Conservation (phyloP, 2,888 invertebrate species). For the Mamestra brassicae region DNA sequence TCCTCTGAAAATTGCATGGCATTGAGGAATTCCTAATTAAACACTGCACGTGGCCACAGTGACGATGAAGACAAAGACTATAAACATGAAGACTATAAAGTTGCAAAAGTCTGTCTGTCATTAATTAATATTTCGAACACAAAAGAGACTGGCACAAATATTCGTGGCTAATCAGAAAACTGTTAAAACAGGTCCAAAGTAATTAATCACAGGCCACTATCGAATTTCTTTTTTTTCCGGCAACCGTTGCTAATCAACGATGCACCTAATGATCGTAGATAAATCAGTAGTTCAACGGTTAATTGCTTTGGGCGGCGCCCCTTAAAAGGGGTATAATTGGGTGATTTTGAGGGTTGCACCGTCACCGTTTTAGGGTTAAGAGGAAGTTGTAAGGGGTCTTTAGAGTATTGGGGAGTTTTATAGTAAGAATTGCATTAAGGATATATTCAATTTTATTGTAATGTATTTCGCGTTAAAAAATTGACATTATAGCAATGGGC, state of each 20-base stretch:
- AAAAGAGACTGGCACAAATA: conserved; percentile 18
- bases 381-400: conserved; percentile 63
- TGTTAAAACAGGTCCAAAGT: conserved; percentile 54
- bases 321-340: conserved; percentile 88
- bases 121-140: conserved; percentile 1
- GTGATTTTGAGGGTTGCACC: conserved; percentile 85
- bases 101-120: background rate
- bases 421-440: conserved; percentile 27
- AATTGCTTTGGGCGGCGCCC: conserved; percentile 84
- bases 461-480: background rate
- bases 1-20: too few relatives aligned
- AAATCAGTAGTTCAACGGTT: conserved; percentile 85
- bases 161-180: conserved; percentile 46
- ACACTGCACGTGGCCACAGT: too few relatives aligned
- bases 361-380: conserved; percentile 83
- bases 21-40: too few relatives aligned
- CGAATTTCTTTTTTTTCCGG: conserved; percentile 60
- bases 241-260: conserved; percentile 82
- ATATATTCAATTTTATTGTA: conserved; percentile 27
- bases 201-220: conserved; percentile 63
- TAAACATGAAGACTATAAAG: too few relatives aligned
- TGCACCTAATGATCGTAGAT: conserved; percentile 84
- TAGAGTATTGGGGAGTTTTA: conserved; percentile 20
- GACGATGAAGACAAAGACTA: too few relatives aligned
- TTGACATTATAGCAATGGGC: background rate